Evolutionary conservation across 2,888 invertebrate species (phyloP).

Genomic region (Oxycera nigricornis): DNA sequence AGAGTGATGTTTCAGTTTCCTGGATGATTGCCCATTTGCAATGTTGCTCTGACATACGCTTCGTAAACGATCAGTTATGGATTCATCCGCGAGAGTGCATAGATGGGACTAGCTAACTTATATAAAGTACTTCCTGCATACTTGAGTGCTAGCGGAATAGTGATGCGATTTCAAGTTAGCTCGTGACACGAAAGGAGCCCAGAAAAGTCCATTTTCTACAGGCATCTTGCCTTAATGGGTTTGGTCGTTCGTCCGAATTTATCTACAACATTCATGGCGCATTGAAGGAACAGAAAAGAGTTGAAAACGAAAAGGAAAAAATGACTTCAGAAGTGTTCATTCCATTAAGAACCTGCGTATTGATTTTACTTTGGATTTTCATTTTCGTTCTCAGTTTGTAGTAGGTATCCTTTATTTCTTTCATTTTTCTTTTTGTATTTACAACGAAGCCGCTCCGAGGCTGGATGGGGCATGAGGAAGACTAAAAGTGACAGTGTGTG

Average conservation of each 20-base stretch:
- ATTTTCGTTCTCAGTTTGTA: constrained; percentile 39
- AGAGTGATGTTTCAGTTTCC: too few species aligned
- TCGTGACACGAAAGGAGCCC: neutral
- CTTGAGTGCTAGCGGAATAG: constrained; percentile 34
- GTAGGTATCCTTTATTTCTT: constrained; percentile 37
- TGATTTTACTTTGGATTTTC: constrained; percentile 43
- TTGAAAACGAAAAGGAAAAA: constrained; percentile 5
- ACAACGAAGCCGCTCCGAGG: constrained; percentile 1
- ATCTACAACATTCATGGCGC: constrained; percentile 32
- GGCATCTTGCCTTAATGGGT: constrained; percentile 7
- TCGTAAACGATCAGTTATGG: too few species aligned
- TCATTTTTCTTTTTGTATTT: constrained; percentile 37
- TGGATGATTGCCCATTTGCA: too few species aligned
- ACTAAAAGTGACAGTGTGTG: neutral
- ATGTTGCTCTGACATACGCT: too few species aligned
- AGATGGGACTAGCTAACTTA: constrained; percentile 18
- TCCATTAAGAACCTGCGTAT: constrained; percentile 43
- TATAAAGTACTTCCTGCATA: constrained; percentile 20
- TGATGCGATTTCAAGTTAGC: neutral
- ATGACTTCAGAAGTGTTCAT: constrained; percentile 32
- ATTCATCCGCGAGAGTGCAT: too few species aligned
- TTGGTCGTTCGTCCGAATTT: constrained; percentile 35
- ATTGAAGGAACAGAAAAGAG: constrained; percentile 32
- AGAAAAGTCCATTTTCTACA: constrained; percentile 11
- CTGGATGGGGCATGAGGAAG: neutral